A percentile compares a stretch with the other conserved stretches of the same genome.
phyloP scores from a whole-genome alignment of 2,888 invertebrate species.

The Lypha dubia region DNA sequence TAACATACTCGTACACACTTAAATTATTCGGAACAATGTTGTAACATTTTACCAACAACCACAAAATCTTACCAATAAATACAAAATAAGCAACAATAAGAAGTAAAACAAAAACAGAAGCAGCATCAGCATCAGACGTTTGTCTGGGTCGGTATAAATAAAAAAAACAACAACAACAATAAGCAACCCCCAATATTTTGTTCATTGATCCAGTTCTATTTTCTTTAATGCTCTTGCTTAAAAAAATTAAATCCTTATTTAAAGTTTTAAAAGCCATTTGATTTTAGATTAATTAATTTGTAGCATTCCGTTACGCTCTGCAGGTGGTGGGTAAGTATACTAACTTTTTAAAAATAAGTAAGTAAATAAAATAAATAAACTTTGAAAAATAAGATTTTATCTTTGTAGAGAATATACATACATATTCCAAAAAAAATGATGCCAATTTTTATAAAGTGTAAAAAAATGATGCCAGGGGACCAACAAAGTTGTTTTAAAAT shows the following conservation, averaged over 20 bases:
- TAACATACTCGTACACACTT: too few relatives aligned
- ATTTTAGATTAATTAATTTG: neutral
- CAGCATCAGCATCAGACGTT: conserved; percentile 52
- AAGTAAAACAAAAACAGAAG: neutral
- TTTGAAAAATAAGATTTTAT: too few relatives aligned
- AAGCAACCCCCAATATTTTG: conserved; percentile 42
- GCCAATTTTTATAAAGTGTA: too few relatives aligned
- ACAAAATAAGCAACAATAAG: neutral
- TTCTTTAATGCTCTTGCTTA: neutral
- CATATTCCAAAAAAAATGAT: too few relatives aligned
- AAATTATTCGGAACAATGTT: neutral
- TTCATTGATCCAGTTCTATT: neutral
- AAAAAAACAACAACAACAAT: conserved; percentile 2
- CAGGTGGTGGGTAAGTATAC: too few relatives aligned
- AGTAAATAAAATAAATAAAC: too few relatives aligned
- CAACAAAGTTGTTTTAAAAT: too few relatives aligned
- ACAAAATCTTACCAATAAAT: conserved; percentile 4
- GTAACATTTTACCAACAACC: conserved; percentile 2
- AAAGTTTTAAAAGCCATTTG: neutral
- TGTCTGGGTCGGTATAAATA: conserved; percentile 49
- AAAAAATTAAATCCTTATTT: neutral
- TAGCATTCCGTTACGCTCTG: conserved; percentile 3
- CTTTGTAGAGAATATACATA: too few relatives aligned
- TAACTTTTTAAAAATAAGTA: too few relatives aligned
- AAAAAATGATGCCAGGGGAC: too few relatives aligned